phyloP scores from a whole-genome alignment of 64 coral and sea anemone species.

The Trachythela sp. region DNA sequence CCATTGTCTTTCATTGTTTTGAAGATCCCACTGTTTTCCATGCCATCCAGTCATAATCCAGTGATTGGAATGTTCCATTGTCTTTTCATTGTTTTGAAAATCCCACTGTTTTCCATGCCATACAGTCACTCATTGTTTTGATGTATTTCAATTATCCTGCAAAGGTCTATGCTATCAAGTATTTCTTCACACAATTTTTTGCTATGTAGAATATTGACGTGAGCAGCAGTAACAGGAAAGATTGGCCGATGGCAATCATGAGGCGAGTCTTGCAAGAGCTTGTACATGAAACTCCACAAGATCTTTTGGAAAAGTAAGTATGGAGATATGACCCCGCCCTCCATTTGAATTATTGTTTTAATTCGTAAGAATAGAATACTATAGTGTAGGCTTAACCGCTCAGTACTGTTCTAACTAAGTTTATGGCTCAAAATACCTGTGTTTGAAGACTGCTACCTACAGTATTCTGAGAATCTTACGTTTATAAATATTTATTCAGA shows the following conservation, averaged over 20 bases:
- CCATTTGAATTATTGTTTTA: neutral
- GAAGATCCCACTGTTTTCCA: no score
- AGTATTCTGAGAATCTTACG: neutral
- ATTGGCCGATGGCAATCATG: constrained; percentile 92
- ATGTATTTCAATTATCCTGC: neutral
- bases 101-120: no score
- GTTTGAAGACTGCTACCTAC: neutral
- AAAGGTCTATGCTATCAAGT: neutral
- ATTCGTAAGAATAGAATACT: no score
- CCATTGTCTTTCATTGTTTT: no score
- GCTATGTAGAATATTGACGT: neutral
- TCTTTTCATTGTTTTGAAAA: no score
- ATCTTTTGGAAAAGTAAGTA: constrained; percentile 81
- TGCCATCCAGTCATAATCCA: no score
- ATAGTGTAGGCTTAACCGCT: no score
- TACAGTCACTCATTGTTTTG: no score
- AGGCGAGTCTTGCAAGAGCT: constrained; percentile 76
- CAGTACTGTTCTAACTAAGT: neutral
- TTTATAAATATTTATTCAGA: constrained; percentile 20
- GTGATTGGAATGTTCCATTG: no score
- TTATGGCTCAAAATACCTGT: neutral
- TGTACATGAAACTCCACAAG: constrained; percentile 77
- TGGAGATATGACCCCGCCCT: no score
- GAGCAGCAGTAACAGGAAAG: constrained; percentile 55
- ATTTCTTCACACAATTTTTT: neutral